Evolutionary conservation across 2,113 vertebrate genomes (phyloP), one percentile per base, ranked within the genome.

Genomic region (Eulemur rufifrons): DNA sequence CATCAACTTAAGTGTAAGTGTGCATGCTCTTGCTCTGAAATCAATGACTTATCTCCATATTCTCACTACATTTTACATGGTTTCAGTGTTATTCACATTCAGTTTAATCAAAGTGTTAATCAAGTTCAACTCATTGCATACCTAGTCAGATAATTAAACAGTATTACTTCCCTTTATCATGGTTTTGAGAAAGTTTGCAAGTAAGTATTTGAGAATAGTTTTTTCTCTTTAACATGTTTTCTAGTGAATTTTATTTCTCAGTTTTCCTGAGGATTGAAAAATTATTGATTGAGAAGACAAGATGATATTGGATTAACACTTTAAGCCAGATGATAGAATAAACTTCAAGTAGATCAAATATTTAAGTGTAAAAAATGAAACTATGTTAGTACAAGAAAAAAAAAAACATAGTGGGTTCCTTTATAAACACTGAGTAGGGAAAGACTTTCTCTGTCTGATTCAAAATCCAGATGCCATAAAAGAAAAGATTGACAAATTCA

Each of bases 211-310:
- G 2, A 78, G 29, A 42, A 77, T 37, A 80, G 39, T 34, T 77
- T 88, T 88, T 84, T 63, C 47, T 94, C 42, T 83, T 80, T 80
- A 37, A 68, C 6, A 5, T 76, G 61, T 15, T 77, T 95, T 84
- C 74, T 89, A 45, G 52, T 56, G 69, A 93, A 27, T 73, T 73
- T 78, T 82, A 81, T 37, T 34, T 5, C 17, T 94, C 12, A 20
- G 14, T 96, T 93, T 95, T 81, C 37, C 52, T 37, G 18, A 52
- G 18, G 71, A 83, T n/a, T 89, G 18, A 66, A 95, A 86, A 64
- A 77, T 45, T 45, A 94, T 6, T 68, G 42, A n/a, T 56, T 27
- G 9, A 54, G 34, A 84, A 97, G 61, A 32, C 8, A 39, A 66
- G 63, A 77, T 85, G 7, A 14, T n/a, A 6, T 42, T 92, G 17